Conservation (phyloP, 1,140 invertebrate genomes). For the Tetramorium parvispinum region DNA sequence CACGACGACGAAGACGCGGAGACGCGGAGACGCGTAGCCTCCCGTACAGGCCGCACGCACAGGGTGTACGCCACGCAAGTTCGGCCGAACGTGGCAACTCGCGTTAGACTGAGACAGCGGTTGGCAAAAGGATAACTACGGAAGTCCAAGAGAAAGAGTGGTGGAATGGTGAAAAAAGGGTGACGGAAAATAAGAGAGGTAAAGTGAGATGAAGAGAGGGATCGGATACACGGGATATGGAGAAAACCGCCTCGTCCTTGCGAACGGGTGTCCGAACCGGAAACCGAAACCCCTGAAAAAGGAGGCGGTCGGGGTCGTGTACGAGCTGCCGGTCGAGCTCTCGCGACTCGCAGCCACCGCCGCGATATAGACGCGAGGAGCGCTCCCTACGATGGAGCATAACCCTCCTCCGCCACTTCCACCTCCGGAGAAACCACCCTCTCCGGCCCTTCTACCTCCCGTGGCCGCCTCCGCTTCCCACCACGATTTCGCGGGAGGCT, state of each 20-base stretch:
- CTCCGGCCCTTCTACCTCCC: slow-evolving; percentile 49
- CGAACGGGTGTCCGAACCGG: slow-evolving; percentile 71
- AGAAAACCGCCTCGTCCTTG: slow-evolving; percentile 68
- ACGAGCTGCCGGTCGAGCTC: slow-evolving; percentile 70
- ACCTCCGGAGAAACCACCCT: slow-evolving; percentile 35
- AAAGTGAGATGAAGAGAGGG: slow-evolving; percentile 51
- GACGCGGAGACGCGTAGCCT: slow-evolving; percentile 45
- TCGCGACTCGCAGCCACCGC: slow-evolving; percentile 74
- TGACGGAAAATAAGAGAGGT: slow-evolving; percentile 42
- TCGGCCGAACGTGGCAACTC: slow-evolving; percentile 60
- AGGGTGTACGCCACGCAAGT: slow-evolving; percentile 27
- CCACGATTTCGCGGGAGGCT: slow-evolving; percentile 82
- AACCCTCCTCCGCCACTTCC: slow-evolving; percentile 62
- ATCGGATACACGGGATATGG: slow-evolving; percentile 47
- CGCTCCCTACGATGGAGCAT: slow-evolving; percentile 64
- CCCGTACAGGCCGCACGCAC: slow-evolving; percentile 24
- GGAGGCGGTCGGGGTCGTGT: slow-evolving; percentile 73
- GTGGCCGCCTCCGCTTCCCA: slow-evolving; percentile 71
- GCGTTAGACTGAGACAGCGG: slow-evolving; percentile 69
- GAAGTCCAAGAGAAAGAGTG: slow-evolving; percentile 52
- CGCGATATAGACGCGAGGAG: slow-evolving; percentile 72
- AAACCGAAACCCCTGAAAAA: slow-evolving; percentile 72
- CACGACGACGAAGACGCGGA: slow-evolving; percentile 18
- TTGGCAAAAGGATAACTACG: slow-evolving; percentile 55
- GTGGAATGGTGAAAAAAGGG: slow-evolving; percentile 56